phyloP scores from a whole-genome alignment of 2,113 vertebrate species.

The Crocuta crocuta region DNA sequence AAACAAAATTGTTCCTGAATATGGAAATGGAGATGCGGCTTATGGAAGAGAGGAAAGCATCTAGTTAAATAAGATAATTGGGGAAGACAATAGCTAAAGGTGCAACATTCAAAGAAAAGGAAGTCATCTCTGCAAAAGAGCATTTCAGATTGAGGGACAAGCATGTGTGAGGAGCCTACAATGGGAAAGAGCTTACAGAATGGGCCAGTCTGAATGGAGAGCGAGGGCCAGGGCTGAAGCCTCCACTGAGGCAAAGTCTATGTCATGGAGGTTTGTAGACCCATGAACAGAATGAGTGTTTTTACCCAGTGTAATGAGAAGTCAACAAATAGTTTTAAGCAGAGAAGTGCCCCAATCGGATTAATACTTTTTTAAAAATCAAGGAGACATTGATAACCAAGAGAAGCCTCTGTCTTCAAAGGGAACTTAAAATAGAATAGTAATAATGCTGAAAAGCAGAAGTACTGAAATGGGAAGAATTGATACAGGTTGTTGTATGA shows the following conservation, averaged over 20 bases:
- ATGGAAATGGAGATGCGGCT: not conserved
- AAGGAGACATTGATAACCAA: not conserved
- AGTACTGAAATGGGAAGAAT: not conserved
- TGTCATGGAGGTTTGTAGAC: not conserved
- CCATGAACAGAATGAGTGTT: not conserved
- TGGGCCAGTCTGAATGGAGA: not conserved
- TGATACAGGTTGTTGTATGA: not conserved
- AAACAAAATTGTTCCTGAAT: not conserved
- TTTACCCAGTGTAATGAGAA: not conserved
- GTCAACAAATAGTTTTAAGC: not conserved
- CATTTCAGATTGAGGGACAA: not conserved
- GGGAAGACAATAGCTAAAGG: not conserved
- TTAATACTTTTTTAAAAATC: not conserved
- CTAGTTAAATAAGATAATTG: not conserved
- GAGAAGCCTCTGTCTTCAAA: not conserved
- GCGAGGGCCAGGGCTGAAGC: not conserved
- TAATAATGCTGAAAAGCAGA: not conserved
- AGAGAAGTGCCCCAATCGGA: not conserved
- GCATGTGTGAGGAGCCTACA: not conserved
- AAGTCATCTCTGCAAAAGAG: not conserved
- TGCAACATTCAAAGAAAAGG: not conserved
- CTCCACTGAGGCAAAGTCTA: not conserved
- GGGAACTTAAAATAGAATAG: not conserved
- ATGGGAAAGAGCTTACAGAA: not conserved
- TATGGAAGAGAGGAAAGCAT: not conserved